Base-by-base conservation (phyloP, 2,888 invertebrate species). In the Aethes cnicana region DNA sequence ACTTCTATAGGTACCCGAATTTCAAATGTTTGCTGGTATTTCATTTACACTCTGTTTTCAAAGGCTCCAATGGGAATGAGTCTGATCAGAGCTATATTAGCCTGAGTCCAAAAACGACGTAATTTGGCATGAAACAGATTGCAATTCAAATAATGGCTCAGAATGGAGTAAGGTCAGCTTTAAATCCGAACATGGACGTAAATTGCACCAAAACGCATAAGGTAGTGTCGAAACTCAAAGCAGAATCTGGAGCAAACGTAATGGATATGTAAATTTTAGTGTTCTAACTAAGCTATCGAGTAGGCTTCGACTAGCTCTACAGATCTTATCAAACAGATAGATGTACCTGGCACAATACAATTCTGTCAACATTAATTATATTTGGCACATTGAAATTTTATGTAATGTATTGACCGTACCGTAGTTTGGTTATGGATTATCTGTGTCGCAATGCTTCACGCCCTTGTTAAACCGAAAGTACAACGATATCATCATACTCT, bases 251-350 rank as follows among this genome's bases (percentile, higher is more conserved):
- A 80, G 72, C 80, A 75, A 74, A 69, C 67, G 69, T 74, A 81
- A 78, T 79, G 77, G 76, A 72, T 75, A 79, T 78, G 77, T 74
- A 77, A 79, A 81, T 81, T 78, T 69, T 68, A 74, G 63, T 70
- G 69, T 66, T 67, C 70, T 68, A 12, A 41, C 63, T 64, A 66
- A 71, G 69, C 69, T 68, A 68, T 64, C 64, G 63, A 64, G 66
- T 66, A 66, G 67, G 67, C 69, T 71, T 70, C 70, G 69, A 59
- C 70, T 72, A 59, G 66, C 62, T 65, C 62, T 66, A n/a, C n/a
- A 70, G 73, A 75, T 75, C 68, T 32, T 46, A 46, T 52, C 18
- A 17, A n/a, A 16, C 30, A 32, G 18, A 44, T 32, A 11, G 46
- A 46, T 26, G 37, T 18, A 23, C 33, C 17, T 14, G 23, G 33